A percentile compares a stretch with the other conserved stretches of the same genome.
Conservation (phyloP, 2,888 invertebrate species). For the Pammene aurita region DNA sequence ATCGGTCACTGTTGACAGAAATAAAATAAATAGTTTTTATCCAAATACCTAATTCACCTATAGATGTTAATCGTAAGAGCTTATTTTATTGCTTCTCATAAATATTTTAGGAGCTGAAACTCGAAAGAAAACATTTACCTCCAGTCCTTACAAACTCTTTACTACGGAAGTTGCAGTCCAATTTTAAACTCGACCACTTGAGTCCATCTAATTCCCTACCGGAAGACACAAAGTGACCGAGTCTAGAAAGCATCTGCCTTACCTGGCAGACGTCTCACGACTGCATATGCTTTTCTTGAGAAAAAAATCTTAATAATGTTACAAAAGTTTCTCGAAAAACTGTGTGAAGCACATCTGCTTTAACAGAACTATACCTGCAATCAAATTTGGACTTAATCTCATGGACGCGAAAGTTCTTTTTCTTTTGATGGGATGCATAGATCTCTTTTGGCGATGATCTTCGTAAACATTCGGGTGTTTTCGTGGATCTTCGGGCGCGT, state of each 20-base stretch:
- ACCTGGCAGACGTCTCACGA: conserved; percentile 68
- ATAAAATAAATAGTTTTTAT: too few relatives aligned
- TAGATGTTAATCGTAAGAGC: too few relatives aligned
- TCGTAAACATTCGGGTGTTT: conserved; percentile 59
- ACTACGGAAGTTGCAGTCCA: conserved; percentile 27
- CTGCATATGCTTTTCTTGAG: conserved; percentile 72
- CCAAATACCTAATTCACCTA: too few relatives aligned
- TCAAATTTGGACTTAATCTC: conserved; percentile 45
- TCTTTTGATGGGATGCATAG: conserved; percentile 39
- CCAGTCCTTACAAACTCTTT: conserved; percentile 11
- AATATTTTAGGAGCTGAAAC: background rate
- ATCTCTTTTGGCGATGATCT: conserved; percentile 58
- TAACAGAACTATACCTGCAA: conserved; percentile 42
- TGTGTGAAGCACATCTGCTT: conserved; percentile 79
- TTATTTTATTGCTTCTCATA: too few relatives aligned
- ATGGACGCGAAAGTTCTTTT: conserved; percentile 20
- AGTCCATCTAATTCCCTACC: conserved; percentile 43
- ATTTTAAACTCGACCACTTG: conserved; percentile 33
- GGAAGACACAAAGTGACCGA: conserved; percentile 58
- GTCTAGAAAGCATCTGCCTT: conserved; percentile 66
- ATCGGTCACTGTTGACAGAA: too few relatives aligned
- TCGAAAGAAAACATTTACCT: background rate
- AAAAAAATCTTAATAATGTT: conserved; percentile 75
- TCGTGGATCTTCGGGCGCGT: conserved; percentile 68
- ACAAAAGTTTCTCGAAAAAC: conserved; percentile 73